A percentile compares a stretch with the other conserved stretches of the same genome.
phyloP scores from a whole-genome alignment of 2,797 vertebrate genomes.

The Lates japonicus region DNA sequence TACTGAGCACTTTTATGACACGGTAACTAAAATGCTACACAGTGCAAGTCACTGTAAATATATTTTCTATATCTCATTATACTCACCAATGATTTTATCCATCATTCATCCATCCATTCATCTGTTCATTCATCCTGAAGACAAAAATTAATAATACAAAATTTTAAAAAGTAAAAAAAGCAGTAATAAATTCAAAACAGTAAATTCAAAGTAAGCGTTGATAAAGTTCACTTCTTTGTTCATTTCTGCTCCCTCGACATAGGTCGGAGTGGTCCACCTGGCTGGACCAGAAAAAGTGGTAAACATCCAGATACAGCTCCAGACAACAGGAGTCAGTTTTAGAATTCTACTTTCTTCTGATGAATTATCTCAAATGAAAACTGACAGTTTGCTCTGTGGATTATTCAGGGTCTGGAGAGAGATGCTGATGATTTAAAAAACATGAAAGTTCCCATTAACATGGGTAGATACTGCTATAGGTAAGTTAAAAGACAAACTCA shows the following conservation, averaged over 20 bases:
- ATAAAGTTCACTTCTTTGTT: no score
- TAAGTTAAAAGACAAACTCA: slow-evolving; percentile 21
- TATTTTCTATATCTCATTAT: no score
- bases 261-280: neutral
- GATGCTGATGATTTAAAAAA: slow-evolving; percentile 1
- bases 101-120: no score
- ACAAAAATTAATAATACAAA: no score
- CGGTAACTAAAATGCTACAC: no score
- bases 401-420: neutral
- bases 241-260: neutral
- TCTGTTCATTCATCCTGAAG: no score
- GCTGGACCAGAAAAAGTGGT: neutral
- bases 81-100: no score
- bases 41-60: no score
- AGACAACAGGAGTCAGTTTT: neutral
- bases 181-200: no score
- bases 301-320: neutral
- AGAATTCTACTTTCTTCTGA: neutral
- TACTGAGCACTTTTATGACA: no score
- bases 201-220: no score
- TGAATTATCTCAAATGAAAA: neutral
- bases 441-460: neutral
- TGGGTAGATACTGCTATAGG: neutral
- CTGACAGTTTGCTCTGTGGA: neutral
- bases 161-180: no score